A percentile compares a stretch with the other conserved stretches of the same genome.
Conservation (phyloP, 2,888 invertebrate species). For the Napeogenes sylphis region DNA sequence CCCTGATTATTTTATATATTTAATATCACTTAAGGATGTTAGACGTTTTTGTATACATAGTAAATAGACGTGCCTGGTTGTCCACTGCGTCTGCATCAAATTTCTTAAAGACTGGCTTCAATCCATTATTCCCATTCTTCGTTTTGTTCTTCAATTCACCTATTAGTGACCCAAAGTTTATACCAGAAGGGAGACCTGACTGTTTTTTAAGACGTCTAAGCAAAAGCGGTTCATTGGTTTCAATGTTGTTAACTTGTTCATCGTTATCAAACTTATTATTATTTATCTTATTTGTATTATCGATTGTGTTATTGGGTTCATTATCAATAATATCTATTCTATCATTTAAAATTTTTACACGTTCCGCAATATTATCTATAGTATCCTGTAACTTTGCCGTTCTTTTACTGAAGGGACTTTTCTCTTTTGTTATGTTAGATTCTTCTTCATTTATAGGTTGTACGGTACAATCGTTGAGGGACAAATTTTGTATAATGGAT, state of each 20-base stretch:
- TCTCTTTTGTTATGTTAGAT: constrained; percentile 37
- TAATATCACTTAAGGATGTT: background rate
- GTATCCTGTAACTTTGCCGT: constrained; percentile 44
- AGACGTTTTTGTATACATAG: constrained; percentile 12
- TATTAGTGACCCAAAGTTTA: constrained; percentile 69
- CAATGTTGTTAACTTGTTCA: constrained; percentile 27
- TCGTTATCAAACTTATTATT: constrained; percentile 21
- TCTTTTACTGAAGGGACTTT: constrained; percentile 42
- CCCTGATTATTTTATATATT: too few relatives aligned
- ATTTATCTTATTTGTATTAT: background rate
- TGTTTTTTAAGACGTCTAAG: constrained; percentile 60
- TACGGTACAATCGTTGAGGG: constrained; percentile 51
- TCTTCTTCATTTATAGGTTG: constrained; percentile 35
- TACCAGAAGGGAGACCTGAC: constrained; percentile 54
- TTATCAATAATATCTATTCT: constrained; percentile 24
- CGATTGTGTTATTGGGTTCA: constrained; percentile 5
- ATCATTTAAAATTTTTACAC: constrained; percentile 44
- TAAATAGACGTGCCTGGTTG: constrained; percentile 53
- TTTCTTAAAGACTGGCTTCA: constrained; percentile 70
- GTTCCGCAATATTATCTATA: constrained; percentile 52
- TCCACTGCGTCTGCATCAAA: constrained; percentile 57
- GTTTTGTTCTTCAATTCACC: constrained; percentile 70
- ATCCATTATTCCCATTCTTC: constrained; percentile 54
- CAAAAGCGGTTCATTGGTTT: constrained; percentile 42
- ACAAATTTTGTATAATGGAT: constrained; percentile 67